phyloP scores from a whole-genome alignment of 2,113 vertebrate species.

The Galeopterus variegatus region DNA sequence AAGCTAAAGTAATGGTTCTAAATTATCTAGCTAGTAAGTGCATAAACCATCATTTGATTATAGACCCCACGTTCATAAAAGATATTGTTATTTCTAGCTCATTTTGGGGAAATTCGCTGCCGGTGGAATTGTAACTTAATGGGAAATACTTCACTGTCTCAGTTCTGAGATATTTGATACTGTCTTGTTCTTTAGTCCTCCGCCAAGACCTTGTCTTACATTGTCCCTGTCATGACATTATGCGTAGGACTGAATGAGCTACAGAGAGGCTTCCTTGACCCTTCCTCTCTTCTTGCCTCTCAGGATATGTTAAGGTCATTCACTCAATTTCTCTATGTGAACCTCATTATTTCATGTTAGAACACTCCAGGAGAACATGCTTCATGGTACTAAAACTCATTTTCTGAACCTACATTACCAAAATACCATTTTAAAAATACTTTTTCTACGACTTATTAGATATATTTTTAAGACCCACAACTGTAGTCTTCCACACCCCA shows the following conservation, averaged over 20 bases:
- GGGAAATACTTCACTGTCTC: background rate
- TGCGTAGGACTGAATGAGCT: background rate
- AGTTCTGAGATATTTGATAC: background rate
- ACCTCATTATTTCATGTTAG: background rate
- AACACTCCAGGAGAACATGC: accelerated
- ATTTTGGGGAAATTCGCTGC: background rate
- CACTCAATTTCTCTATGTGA: background rate
- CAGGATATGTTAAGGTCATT: background rate
- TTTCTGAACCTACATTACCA: background rate
- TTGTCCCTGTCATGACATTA: background rate
- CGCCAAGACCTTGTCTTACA: background rate
- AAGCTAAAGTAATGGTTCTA: background rate
- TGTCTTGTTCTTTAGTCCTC: background rate
- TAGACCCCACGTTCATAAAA: background rate
- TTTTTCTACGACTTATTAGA: background rate
- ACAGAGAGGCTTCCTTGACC: background rate
- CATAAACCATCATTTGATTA: background rate
- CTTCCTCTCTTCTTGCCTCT: background rate
- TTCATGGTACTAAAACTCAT: background rate
- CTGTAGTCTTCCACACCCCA: background rate
- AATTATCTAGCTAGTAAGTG: background rate
- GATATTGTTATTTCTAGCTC: background rate
- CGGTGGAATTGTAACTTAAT: background rate
- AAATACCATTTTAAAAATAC: background rate
- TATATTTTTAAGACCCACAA: background rate